Percentiles rank a stretch among this genome's conserved stretches.
Evolutionary conservation across 1,140 invertebrate genomes (phyloP).

Genomic region (Drosophila prosaltans): DNA sequence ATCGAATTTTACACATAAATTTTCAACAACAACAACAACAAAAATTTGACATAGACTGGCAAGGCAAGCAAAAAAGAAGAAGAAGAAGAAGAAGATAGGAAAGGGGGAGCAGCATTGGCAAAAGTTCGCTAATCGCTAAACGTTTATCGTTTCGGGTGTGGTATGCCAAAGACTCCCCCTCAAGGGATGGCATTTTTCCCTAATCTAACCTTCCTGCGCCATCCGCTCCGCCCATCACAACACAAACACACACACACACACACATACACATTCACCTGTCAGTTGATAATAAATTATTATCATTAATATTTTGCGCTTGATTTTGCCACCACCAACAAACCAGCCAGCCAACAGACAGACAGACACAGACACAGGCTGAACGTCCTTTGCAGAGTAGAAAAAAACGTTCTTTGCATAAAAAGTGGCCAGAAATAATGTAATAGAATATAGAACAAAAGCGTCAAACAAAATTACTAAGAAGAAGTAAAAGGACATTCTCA

Average conservation of each 20-base stretch:
- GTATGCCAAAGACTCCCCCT: slow-evolving; percentile 25
- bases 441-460: slow-evolving; percentile 70
- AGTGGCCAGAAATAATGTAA: slow-evolving; percentile 54
- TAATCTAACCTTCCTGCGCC: background rate
- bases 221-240: background rate
- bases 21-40: slow-evolving; percentile 31
- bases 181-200: slow-evolving; percentile 22
- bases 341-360: slow-evolving; percentile 22
- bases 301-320: slow-evolving; percentile 76
- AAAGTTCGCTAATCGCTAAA: slow-evolving; percentile 63
- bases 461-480: slow-evolving; percentile 54
- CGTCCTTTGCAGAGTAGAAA: slow-evolving; percentile 7
- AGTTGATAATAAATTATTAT: slow-evolving; percentile 74
- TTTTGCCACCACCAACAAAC: slow-evolving; percentile 39
- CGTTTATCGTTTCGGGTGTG: slow-evolving; percentile 51
- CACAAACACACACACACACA: slow-evolving; percentile 3
- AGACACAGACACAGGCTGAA: background rate
- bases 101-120: slow-evolving; percentile 26
- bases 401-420: slow-evolving; percentile 70
- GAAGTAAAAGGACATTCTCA: slow-evolving; percentile 14
- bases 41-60: slow-evolving; percentile 41
- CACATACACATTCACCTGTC: slow-evolving; percentile 51
- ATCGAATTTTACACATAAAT: slow-evolving; percentile 70
- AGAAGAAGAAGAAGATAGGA: no score
- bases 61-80: slow-evolving; percentile 46